A percentile compares a stretch with the other conserved stretches of the same genome.
Evolutionary conservation across 2,888 invertebrate species (phyloP).

Genomic region (Tachina fera): DNA sequence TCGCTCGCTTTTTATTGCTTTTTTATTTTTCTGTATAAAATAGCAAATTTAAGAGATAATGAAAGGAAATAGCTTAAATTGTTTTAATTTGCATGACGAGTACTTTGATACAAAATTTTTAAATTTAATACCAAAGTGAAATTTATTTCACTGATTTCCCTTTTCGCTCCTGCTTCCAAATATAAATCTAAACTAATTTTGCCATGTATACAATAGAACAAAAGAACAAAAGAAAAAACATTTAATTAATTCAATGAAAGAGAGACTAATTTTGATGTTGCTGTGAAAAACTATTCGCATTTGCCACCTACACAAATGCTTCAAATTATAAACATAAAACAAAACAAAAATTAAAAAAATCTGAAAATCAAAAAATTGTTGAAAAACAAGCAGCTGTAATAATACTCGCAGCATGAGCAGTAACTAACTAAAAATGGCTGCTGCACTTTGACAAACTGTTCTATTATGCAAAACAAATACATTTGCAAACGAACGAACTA

Average conservation of each 20-base stretch:
- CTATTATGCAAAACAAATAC: slow-evolving; percentile 55
- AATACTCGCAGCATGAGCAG: neutral
- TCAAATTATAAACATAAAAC: slow-evolving; percentile 1
- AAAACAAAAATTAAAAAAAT: neutral
- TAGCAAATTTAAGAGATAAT: too few relatives aligned
- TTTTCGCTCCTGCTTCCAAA: neutral
- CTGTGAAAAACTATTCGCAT: slow-evolving; percentile 61
- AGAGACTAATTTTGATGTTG: slow-evolving; percentile 62
- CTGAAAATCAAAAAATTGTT: neutral
- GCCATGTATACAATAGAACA: neutral
- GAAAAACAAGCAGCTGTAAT: neutral
- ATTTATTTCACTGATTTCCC: too few relatives aligned
- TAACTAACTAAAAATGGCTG: neutral
- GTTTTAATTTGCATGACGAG: too few relatives aligned
- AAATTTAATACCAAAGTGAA: too few relatives aligned
- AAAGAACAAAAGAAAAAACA: neutral
- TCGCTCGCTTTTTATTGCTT: neutral
- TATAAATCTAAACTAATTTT: neutral
- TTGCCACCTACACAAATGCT: slow-evolving; percentile 53
- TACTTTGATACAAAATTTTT: too few relatives aligned
- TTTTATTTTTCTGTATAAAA: too few relatives aligned
- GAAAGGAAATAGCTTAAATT: too few relatives aligned
- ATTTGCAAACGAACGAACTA: slow-evolving; percentile 23
- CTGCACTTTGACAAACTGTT: slow-evolving; percentile 40
- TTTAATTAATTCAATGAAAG: slow-evolving; percentile 64